Evolutionary conservation across 2,888 invertebrate species (phyloP), one percentile per base, ranked within the genome.

Genomic region (Ochlodes sylvanus): DNA sequence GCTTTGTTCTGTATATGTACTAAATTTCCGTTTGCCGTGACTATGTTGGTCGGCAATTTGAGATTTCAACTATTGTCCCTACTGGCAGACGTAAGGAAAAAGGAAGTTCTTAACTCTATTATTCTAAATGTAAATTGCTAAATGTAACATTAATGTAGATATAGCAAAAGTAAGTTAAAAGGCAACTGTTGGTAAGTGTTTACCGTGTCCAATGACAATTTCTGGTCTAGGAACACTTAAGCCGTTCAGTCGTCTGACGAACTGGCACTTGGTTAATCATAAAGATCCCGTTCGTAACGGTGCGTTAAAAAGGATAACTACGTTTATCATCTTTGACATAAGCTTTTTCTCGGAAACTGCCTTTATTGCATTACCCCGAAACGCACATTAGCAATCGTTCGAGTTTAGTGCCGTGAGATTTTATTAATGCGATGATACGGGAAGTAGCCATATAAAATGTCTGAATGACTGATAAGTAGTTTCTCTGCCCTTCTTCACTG

Each of bases 271-370:
- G 41, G 27, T 9, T 57, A 57, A 65, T 55, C 55, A 54, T 60
- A 60, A 50, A 21, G 38, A 63, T 63, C 62, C 34, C 41, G 52
- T 63, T 32, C 14, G 21, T 54, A 60, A 66, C 60, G 54, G 66
- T 60, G 54, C 42, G 54, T 75, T 81, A 76, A 69, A 55, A 61
- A 65, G 69, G 69, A 69, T 78, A 52, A 52, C 52, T 52, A 80
- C 82, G 84, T 84, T 81, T 77, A 81, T 79, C 76, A 79, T 76
- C 78, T 80, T 79, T 76, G 77, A 75, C 80, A 73, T 73, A 74
- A 69, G 34, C 52, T 41, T 66, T 67, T 70, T 54, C 71, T 71
- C 55, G 69, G 69, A 71, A 75, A 71, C 21, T 41, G 57, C 41
- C 42, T 27, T 61, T 38, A 17, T 27, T 58, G 15, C 41, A 58